phyloP scores from a whole-genome alignment of 2,113 vertebrate genomes.

The Sebastes fasciatus region DNA sequence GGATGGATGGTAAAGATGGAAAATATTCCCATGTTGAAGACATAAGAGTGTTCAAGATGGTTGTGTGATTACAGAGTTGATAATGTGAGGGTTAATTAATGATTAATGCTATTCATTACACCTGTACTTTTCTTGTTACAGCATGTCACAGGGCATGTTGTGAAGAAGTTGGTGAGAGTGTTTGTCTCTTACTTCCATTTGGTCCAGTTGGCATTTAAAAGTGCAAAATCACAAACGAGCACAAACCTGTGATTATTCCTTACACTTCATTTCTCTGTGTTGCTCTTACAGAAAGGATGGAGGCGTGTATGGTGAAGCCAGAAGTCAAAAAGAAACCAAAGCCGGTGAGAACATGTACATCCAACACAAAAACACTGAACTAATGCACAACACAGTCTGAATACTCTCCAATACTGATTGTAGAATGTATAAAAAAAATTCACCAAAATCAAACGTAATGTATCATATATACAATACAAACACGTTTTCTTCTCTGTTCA shows the following conservation, averaged over 20 bases:
- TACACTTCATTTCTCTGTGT: background rate
- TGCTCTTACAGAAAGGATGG: slow-evolving; percentile 63
- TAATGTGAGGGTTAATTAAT: too few relatives aligned
- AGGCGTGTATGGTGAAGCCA: slow-evolving; percentile 66
- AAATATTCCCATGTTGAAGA: too few relatives aligned
- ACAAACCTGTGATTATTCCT: background rate
- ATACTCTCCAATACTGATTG: background rate
- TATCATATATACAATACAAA: background rate
- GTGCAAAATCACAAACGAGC: background rate
- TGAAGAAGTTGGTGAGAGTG: background rate
- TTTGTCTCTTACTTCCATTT: background rate
- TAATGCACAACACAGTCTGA: background rate
- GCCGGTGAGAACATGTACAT: slow-evolving; percentile 52
- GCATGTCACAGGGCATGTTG: background rate
- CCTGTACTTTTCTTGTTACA: background rate
- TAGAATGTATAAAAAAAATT: background rate
- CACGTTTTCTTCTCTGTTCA: background rate
- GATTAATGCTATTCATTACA: background rate
- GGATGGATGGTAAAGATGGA: too few relatives aligned
- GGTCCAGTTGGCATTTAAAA: background rate
- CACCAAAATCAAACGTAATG: background rate
- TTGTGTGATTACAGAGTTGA: too few relatives aligned
- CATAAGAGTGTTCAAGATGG: too few relatives aligned
- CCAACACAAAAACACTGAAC: background rate
- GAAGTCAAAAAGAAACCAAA: slow-evolving; percentile 67